Base-by-base conservation (phyloP, 2,113 vertebrate genomes). In the Gasterosteus aculeatus region DNA sequence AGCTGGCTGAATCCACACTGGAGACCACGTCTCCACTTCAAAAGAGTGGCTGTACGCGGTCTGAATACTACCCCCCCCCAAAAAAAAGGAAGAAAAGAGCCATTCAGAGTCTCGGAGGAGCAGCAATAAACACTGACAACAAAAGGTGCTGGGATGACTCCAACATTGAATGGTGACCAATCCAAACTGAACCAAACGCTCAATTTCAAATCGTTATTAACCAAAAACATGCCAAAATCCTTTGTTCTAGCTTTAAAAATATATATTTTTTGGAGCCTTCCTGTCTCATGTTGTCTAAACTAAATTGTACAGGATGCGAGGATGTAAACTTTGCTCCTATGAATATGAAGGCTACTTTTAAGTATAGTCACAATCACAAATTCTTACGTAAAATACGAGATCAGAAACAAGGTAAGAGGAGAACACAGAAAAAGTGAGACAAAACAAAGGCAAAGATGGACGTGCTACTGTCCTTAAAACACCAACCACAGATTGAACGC, bases 21-120 rank as follows among this genome's bases (percentile, higher is more conserved):
- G 92, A 92, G 88, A 72, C 78, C 59, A 47, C 5, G 85, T 82
- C 88, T 90, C 80, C 83, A 91, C 91, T 92, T 93, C 92, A 93
- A 93, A 92, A 85, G 92, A 85, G 67, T 62, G 80, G 66, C 74
- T 67, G 79, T 86, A 88, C 84, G 86, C 88, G 72, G 41, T 64
- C 84, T 87, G 91, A 90, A 91, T 89, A 90, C 84, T 47, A 69
- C 75, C 84, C 69, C 73, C 78, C 80, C 69, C 41, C 73, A 38
- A 38, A 38, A 38, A 38, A 78, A 75, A 84, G 2, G 2, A 19
- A 18, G 1, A 77, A 77, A 86, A 77, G 75, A 82, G 81, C 71
- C 80, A 82, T 78, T 80, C 80, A 85, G 63, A 83, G 83, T 63
- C 80, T 83, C 77, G 76, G 76, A 86, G 80, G 69, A 81, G 65